Base-by-base conservation (phyloP, 2,888 invertebrate genomes). In the Kuschelorhynchus macadamiae region DNA sequence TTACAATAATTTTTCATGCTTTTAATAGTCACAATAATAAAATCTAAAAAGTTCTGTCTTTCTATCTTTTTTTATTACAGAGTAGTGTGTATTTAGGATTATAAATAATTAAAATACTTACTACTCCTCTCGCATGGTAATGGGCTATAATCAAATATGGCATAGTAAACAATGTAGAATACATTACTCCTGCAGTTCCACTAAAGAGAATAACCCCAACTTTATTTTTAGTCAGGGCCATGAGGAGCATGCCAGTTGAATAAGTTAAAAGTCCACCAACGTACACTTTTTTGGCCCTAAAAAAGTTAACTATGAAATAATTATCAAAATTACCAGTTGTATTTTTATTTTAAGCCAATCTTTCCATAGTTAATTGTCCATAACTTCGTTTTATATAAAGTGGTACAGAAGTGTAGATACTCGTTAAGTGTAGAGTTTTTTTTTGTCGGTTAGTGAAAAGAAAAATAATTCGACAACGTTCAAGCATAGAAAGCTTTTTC, bases 91-190 rank as follows among this genome's bases (percentile, higher is more conserved):
- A n/a, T n/a, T n/a, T n/a, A n/a, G n/a, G n/a, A n/a, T n/a, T n/a
- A n/a, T n/a, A n/a, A n/a, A n/a, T n/a, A n/a, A n/a, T n/a, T n/a
- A n/a, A n/a, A n/a, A n/a, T n/a, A 79, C 88, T 88, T 86, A 96
- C 97, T 86, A 89, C 91, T 76, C 94, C 92, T 67, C 90, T 91
- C n/a, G 95, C 91, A 81, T 98, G 97, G 82, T 97, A 98, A 81
- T 95, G 94, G 3, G 98, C 97, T 21, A 98, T 90, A 57, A 98
- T 86, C 32, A 97, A 86, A 80, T 97, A 98, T 0, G 97, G 97
- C 95, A 98, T 95, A 8, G 97, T 98, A 84, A 98, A 98, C 20
- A 98, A 87, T 0, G 97, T 97, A 11, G 97, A 96, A 84, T 98
- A 98, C 96, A 97, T 96, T 47, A 98, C 91, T 1, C 98, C 97